These are phyloP conservation scores for Pelecanus crispus DNA, from an alignment of 2,113 vertebrate species.

Conservation along the genomic window DNA sequence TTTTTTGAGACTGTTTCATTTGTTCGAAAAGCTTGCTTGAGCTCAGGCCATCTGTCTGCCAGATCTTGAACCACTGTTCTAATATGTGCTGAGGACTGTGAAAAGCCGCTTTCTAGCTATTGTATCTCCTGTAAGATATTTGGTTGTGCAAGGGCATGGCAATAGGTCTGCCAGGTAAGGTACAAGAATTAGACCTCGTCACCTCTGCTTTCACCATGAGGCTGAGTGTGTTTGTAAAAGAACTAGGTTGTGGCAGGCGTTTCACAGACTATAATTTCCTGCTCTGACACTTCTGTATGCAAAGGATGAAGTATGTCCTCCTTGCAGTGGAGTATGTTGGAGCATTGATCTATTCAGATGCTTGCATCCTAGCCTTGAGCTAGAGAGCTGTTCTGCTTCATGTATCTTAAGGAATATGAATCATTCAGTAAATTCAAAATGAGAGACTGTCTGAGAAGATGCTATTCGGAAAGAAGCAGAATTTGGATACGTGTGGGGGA, in stretches of 20 bases:
- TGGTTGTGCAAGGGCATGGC: neutral
- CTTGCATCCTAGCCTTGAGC: neutral
- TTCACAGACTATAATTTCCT: neutral
- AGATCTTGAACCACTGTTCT: neutral
- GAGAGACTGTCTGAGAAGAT: neutral
- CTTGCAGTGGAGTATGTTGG: neutral
- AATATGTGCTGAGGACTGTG: neutral
- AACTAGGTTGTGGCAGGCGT: neutral
- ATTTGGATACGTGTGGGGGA: neutral
- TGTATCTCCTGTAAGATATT: fast-evolving
- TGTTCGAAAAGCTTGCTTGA: neutral
- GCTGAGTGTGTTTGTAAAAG: neutral
- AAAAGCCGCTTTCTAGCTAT: neutral
- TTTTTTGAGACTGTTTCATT: neutral
- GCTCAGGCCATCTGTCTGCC: neutral
- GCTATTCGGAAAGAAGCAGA: neutral
- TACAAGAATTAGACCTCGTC: neutral
- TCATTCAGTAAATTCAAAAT: neutral
- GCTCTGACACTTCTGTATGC: neutral
- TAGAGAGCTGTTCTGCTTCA: neutral
- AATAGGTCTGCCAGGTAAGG: neutral
- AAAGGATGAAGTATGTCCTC: neutral
- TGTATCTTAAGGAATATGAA: neutral
- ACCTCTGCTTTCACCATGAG: neutral
- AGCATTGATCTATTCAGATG: neutral